Conservation (phyloP, 2,797 vertebrate genomes). For the Sarcoramphus papa region DNA sequence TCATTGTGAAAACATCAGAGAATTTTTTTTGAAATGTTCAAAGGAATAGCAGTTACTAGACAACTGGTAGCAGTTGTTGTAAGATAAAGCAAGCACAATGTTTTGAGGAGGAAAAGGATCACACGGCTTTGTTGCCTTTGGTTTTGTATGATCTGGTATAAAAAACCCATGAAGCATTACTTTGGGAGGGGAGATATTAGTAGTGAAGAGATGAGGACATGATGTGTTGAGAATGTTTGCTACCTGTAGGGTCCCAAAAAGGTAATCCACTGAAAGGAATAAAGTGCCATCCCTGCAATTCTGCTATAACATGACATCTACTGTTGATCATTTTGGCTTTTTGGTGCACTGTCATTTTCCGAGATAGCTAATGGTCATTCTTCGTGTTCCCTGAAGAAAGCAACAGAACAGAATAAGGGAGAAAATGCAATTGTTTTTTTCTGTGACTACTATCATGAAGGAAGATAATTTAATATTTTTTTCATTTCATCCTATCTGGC, state of each 20-base stretch:
- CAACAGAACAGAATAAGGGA: background rate
- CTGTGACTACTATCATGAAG: background rate
- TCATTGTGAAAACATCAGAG: background rate
- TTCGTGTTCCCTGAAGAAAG: background rate
- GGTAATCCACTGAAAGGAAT: background rate
- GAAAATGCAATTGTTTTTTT: background rate
- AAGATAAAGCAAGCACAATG: background rate
- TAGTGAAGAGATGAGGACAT: background rate
- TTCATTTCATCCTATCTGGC: background rate
- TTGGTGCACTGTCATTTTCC: rapidly evolving
- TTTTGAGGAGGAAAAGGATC: background rate
- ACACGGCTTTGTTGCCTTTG: background rate
- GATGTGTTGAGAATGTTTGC: background rate
- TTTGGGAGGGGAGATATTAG: background rate
- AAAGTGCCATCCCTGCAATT: background rate
- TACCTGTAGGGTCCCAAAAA: background rate
- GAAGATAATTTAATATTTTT: background rate
- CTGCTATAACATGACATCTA: background rate
- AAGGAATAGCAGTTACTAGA: background rate
- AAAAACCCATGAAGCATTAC: background rate
- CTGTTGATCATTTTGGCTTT: background rate
- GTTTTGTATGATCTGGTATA: background rate
- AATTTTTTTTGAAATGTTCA: background rate
- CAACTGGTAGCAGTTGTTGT: background rate
- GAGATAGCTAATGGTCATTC: background rate